A percentile compares a stretch with the other conserved stretches of the same genome.
Conservation (phyloP, 2,888 invertebrate genomes). For the Dasysyrphus albostriatus region DNA sequence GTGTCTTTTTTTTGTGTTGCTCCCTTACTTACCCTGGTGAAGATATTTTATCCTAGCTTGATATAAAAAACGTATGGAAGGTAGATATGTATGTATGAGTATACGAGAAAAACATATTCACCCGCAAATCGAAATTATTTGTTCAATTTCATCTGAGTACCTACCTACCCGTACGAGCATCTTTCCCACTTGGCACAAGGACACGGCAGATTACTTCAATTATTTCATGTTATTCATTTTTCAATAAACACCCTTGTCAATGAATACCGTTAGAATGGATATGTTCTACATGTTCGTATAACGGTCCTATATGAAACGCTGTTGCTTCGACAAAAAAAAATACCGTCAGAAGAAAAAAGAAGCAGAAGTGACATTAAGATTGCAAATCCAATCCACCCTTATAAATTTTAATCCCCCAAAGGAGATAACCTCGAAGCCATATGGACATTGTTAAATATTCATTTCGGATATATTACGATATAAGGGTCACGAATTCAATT, state of each 20-base stretch:
- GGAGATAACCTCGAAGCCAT: constrained; percentile 45
- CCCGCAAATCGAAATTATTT: constrained; percentile 69
- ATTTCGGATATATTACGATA: constrained; percentile 57
- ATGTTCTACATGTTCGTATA: neutral
- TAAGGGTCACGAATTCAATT: constrained; percentile 70
- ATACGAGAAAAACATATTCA: constrained; percentile 54
- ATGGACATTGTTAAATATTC: constrained; percentile 70
- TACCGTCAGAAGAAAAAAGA: neutral
- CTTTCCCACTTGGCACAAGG: constrained; percentile 63
- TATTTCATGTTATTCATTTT: constrained; percentile 74
- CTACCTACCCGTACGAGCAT: constrained; percentile 58
- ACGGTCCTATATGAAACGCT: constrained; percentile 55
- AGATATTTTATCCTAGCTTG: constrained; percentile 47
- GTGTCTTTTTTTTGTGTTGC: neutral
- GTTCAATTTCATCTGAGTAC: constrained; percentile 69
- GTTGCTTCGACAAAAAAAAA: constrained; percentile 49
- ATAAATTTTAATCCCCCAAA: constrained; percentile 68
- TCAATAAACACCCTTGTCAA: constrained; percentile 71
- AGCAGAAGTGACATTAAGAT: constrained; percentile 61
- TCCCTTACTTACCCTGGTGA: constrained; percentile 12
- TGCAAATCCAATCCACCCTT: constrained; percentile 63
- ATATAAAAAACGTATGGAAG: neutral
- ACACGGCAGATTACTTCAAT: constrained; percentile 75
- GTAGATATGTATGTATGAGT: neutral
- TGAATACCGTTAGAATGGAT: constrained; percentile 41